phyloP scores from a whole-genome alignment of 35 echinoderm and acorn worm species.

The Apostichopus californicus region DNA sequence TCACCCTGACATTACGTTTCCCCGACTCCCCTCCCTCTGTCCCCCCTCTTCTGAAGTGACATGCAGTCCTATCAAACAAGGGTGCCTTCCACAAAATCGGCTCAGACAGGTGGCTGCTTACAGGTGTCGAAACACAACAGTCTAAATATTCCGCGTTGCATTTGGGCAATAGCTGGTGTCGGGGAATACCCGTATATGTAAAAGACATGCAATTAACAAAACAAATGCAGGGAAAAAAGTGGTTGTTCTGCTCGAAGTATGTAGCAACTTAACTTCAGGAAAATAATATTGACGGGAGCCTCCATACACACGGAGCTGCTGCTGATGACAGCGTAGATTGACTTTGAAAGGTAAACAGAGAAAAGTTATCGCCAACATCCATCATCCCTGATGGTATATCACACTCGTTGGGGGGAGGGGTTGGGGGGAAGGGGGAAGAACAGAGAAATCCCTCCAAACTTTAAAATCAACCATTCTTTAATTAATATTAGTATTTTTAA shows the following conservation, averaged over 20 bases:
- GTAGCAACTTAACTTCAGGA: conserved; percentile 39
- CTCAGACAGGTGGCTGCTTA: background rate
- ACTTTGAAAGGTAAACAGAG: conserved; percentile 39
- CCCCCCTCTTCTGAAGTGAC: background rate
- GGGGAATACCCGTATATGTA: background rate
- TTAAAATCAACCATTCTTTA: too few species aligned
- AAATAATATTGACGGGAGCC: conserved; percentile 41
- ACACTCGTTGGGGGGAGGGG: background rate
- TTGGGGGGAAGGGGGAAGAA: background rate
- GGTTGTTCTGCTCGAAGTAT: background rate
- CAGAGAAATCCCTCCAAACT: background rate
- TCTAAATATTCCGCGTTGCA: background rate
- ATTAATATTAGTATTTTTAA: too few species aligned
- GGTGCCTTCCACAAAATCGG: background rate
- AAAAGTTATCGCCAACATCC: conserved; percentile 4
- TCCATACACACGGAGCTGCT: conserved; percentile 7
- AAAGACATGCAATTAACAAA: background rate
- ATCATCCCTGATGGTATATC: background rate
- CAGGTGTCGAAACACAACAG: background rate
- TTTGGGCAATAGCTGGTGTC: background rate
- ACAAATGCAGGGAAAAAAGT: conserved; percentile 11
- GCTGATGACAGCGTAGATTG: conserved; percentile 28
- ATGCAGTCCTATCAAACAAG: background rate
- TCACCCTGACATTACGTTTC: too few species aligned
- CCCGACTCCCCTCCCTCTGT: background rate